A percentile compares a stretch with the other conserved stretches of the same genome.
Conservation (phyloP, 2,888 invertebrate species). For the Cheilosia vulpina region DNA sequence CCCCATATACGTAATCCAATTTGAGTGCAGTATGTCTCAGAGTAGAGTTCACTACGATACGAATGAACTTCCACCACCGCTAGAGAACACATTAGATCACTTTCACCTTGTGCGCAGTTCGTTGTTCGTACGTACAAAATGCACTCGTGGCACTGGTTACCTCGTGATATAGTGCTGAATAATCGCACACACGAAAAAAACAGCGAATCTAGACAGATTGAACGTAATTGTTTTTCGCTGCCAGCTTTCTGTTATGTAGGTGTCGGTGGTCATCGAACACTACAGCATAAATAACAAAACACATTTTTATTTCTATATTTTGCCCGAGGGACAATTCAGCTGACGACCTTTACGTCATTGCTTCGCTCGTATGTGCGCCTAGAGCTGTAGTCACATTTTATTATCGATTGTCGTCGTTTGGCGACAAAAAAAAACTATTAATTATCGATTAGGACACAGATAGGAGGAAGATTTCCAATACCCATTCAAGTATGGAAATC, state of each 20-base stretch:
- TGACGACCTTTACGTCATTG: constrained; percentile 40
- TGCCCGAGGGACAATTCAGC: constrained; percentile 27
- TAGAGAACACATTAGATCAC: constrained; percentile 39
- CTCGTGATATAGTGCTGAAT: neutral
- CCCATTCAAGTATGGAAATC: constrained; percentile 3
- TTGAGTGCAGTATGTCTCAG: too few relatives aligned
- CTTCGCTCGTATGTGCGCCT: constrained; percentile 5
- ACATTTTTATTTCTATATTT: constrained; percentile 3
- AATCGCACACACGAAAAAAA: neutral
- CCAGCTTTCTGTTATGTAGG: neutral
- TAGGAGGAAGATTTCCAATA: constrained; percentile 10
- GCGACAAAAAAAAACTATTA: constrained; percentile 22
- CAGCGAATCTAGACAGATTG: constrained; percentile 32
- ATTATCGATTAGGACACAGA: neutral
- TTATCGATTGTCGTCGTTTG: constrained; percentile 28
- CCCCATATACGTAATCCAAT: too few relatives aligned
- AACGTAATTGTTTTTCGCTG: constrained; percentile 34
- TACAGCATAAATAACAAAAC: constrained; percentile 13
- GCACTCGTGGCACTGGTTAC: constrained; percentile 19
- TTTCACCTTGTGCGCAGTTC: constrained; percentile 20
- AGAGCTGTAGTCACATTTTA: neutral
- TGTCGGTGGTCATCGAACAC: constrained; percentile 8
- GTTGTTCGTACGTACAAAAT: constrained; percentile 1
- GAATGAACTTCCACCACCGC: neutral
- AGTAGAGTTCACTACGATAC: too few relatives aligned